A percentile compares a stretch with the other conserved stretches of the same genome.
Conservation (phyloP, 2,797 vertebrate genomes). For the Poliocrania exsul region DNA sequence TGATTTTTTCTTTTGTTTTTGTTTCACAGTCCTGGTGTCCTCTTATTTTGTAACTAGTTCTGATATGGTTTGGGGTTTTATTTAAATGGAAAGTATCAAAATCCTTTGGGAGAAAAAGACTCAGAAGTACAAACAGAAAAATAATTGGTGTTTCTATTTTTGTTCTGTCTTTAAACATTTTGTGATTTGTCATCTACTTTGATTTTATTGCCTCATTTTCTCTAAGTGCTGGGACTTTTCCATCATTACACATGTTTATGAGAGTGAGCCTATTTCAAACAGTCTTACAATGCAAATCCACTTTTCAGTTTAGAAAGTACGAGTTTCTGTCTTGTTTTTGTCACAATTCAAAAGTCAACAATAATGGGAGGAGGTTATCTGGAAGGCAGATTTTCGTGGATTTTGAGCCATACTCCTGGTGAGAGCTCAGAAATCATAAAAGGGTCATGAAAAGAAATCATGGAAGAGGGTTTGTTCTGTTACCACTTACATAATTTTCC, state of each 20-base stretch:
- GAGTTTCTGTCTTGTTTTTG: not conserved
- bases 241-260: not conserved
- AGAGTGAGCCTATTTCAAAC: not conserved
- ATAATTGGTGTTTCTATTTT: not conserved
- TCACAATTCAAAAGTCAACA: slow-evolving; percentile 7
- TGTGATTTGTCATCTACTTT: not conserved
- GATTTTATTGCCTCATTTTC: not conserved
- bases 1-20: not conserved
- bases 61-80: not conserved
- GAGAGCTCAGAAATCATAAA: not conserved
- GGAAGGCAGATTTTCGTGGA: not conserved
- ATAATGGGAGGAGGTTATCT: not conserved
- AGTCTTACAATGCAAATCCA: not conserved
- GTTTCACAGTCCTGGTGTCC: not conserved
- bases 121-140: not conserved
- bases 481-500: not conserved
- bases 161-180: not conserved
- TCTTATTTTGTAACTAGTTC: not conserved
- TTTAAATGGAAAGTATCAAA: not conserved
- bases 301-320: not conserved
- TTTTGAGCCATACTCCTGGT: not conserved
- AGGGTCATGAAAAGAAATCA: not conserved
- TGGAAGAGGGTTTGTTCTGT: not conserved
- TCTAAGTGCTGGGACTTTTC: not conserved
- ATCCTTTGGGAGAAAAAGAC: not conserved